These are phyloP conservation scores for Cerceris rybyensis DNA, from an alignment of 2,888 invertebrate genomes.

Conservation along the genomic window DNA sequence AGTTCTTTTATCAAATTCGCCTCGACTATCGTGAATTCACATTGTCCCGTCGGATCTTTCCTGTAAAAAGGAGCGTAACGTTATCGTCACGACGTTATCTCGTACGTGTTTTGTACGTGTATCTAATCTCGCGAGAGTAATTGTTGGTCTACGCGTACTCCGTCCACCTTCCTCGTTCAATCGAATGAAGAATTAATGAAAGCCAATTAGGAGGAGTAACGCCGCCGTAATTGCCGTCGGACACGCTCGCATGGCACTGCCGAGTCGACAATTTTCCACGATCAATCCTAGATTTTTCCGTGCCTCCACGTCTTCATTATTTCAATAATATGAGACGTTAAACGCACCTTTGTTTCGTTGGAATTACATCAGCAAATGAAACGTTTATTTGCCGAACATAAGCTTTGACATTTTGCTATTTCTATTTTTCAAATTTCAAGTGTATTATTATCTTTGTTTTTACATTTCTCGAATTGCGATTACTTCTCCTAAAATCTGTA, in stretches of 20 bases:
- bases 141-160: constrained; percentile 39
- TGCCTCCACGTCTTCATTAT: constrained; percentile 2
- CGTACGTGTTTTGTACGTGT: constrained; percentile 21
- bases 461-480: too few species aligned
- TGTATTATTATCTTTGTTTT: too few species aligned
- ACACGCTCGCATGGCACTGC: constrained; percentile 48
- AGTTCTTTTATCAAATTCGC: too few species aligned
- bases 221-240: constrained; percentile 67
- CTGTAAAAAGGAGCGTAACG: constrained; percentile 4
- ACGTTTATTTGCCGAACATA: neutral
- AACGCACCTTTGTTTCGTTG: neutral
- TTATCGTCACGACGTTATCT: constrained; percentile 52
- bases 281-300: constrained; percentile 42
- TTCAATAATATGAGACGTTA: neutral
- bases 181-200: constrained; percentile 69
- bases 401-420: too few species aligned
- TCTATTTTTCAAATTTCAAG: too few species aligned
- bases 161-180: constrained; percentile 43
- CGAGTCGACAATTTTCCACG: constrained; percentile 41
- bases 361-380: neutral
- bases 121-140: constrained; percentile 63
- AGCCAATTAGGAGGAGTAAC: constrained; percentile 69
- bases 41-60: too few species aligned
- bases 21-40: too few species aligned
- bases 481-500: too few species aligned